Conservation (phyloP, 2,797 vertebrate species). For the Sandelia bainsii region DNA sequence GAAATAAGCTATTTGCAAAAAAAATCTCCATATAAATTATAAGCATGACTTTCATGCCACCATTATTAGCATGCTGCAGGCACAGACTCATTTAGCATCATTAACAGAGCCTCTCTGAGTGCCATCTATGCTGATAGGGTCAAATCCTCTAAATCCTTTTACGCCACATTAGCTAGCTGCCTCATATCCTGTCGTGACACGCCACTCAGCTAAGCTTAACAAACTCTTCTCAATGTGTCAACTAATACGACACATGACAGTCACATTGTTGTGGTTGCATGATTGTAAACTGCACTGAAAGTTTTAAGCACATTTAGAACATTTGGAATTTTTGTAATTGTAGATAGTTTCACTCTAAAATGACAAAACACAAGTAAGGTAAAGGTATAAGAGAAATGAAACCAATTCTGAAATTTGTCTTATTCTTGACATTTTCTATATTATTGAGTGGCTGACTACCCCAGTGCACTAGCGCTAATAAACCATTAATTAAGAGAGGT, state of each 20-base stretch:
- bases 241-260: slow-evolving; percentile 52
- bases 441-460: background rate
- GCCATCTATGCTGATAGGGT: slow-evolving; percentile 79
- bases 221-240: slow-evolving; percentile 69
- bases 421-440: background rate
- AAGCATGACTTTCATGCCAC: slow-evolving; percentile 54
- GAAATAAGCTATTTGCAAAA: slow-evolving; percentile 35
- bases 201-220: slow-evolving; percentile 75
- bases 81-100: slow-evolving; percentile 76
- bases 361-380: background rate
- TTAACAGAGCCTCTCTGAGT: slow-evolving; percentile 74
- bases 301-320: slow-evolving; percentile 2
- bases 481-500: slow-evolving; percentile 18
- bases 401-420: too few relatives aligned
- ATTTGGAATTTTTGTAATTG: background rate
- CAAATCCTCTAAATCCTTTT: slow-evolving; percentile 84
- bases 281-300: slow-evolving; percentile 40
- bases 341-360: slow-evolving; percentile 2
- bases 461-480: slow-evolving; percentile 2
- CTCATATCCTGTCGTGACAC: slow-evolving; percentile 69
- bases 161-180: slow-evolving; percentile 80
- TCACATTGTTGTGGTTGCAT: slow-evolving; percentile 30
- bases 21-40: slow-evolving; percentile 54
- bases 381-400: background rate
- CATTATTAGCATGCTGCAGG: slow-evolving; percentile 74